Percentiles rank a stretch among this genome's conserved stretches.
These are phyloP conservation scores for Trichopoda pennipes DNA, from an alignment of 2,888 invertebrate species.

Conservation along the genomic window DNA sequence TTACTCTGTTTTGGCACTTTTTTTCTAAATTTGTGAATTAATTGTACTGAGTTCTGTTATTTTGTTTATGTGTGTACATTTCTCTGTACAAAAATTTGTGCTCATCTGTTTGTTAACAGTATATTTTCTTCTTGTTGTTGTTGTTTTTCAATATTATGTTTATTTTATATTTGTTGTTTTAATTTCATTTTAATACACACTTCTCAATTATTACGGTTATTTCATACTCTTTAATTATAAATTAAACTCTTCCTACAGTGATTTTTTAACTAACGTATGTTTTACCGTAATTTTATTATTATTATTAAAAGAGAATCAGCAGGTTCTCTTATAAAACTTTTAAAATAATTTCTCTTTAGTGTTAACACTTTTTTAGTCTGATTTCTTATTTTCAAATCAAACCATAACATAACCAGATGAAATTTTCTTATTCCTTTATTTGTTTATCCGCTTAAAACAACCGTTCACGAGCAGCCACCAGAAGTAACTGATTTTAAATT, in stretches of 20 bases:
- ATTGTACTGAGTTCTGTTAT: slow-evolving; percentile 3
- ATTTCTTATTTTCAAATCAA: slow-evolving; percentile 2
- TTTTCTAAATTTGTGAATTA: slow-evolving; percentile 6
- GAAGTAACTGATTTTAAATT: slow-evolving; percentile 78
- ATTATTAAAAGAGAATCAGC: neutral
- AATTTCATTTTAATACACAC: slow-evolving; percentile 44
- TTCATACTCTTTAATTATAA: slow-evolving; percentile 55
- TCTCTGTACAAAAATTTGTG: neutral
- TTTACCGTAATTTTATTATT: neutral
- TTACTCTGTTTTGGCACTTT: slow-evolving; percentile 32
- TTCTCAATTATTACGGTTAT: slow-evolving; percentile 72
- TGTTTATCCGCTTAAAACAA: slow-evolving; percentile 75
- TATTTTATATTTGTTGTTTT: slow-evolving; percentile 40
- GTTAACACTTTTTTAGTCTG: neutral
- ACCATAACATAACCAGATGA: neutral
- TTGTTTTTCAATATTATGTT: slow-evolving; percentile 7
- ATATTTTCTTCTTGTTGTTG: slow-evolving; percentile 45
- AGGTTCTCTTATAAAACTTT: slow-evolving; percentile 7
- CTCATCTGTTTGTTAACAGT: slow-evolving; percentile 4
- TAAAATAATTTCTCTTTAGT: slow-evolving; percentile 25
- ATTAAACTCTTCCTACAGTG: neutral
- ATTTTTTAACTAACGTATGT: neutral
- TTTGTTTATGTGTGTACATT: neutral
- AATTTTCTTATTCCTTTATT: slow-evolving; percentile 57
- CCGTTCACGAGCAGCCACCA: slow-evolving; percentile 78